Evolutionary conservation across 2,113 vertebrate genomes (phyloP), one percentile per base, ranked within the genome.

Genomic region (Laticauda laticaudata): DNA sequence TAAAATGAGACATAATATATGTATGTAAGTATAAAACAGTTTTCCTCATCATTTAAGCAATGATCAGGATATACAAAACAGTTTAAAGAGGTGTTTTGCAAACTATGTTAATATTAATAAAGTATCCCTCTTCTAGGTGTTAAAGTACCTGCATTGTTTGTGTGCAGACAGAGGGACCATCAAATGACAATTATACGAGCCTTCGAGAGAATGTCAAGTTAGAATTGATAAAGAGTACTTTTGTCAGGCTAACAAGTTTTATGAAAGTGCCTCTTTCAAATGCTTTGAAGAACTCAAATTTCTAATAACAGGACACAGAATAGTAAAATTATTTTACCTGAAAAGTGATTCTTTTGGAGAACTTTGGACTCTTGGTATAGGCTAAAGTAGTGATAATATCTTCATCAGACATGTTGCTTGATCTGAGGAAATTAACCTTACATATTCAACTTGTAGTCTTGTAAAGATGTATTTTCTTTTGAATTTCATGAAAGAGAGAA

Each of bases 331-430:
- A 92, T 26, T 93, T 94, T 97, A 99, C 98, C 98, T 99, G 98
- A 94, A 99, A 99, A 88, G 97, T 97, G 57, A 98, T 99, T 97
- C 98, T 98, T 96, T 96, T 98, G 34, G 98, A 96, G 88, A 97
- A 95, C 96, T 98, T 98, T 1, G 98, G 98, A 86, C 98, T 98
- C 95, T 98, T 98, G 11, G 96, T 97, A 94, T 98, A 98, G 43
- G 98, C 98, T 93, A 99, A 97, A 34, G 97, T 97, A 81, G 96
- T 98, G 54, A 95, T 93, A 89, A 97, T 96, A 48, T 94, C 88
- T 89, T 98, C 96, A 29, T 97, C 97, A n/a, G 96, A 96, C 96
- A 97, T 97, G 86, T 21, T 92, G 48, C 56, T 87, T 54, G n/a
- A 90, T 55, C 15, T 90, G 69, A 61, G 20, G 45, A 87, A 90